Base-by-base conservation (phyloP, 2,797 vertebrate genomes). In the Tragelaphus eurycerus region DNA sequence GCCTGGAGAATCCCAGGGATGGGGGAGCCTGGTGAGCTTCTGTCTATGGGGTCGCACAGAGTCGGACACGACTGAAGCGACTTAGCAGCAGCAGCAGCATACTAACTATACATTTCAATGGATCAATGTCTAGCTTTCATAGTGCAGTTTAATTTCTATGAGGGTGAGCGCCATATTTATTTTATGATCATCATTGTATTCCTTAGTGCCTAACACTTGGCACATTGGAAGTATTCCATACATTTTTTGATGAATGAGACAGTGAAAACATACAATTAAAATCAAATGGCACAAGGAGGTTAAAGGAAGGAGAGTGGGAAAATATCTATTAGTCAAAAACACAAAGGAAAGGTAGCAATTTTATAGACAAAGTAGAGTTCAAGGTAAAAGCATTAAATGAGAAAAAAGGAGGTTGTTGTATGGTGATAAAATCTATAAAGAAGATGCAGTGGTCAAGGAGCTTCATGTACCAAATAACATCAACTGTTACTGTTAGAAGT, bases 291-390 rank as follows among this genome's bases (percentile, higher is more conserved):
- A 59, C 21, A 34, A 50, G 64, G 83, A 94, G 38, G 38, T 88
- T 62, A 84, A 78, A 92, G 50, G 85, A 7, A 81, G 78, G 93
- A 86, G 54, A 87, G 31, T 27, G 4, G 76, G 19, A 82, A 82
- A 60, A 50, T 60, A 48, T 27, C 57, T 95, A 7, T 81, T 90
- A 86, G 88, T 95, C 62, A 83, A 46, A 64, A 89, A 29, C 38
- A 50, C 10, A 57, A 79, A 93, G 38, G 55, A 48, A 84, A 87
- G 21, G n/a, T 85, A 25, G 34, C 81, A 67, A 6, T 90, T 81
- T 96, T 83, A 88, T 79, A 95, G 71, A 82, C 67, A 74, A 92
- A 90, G 46, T 78, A 57, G 31, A 97, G 67, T 59, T 92, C 85
- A 95, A 93, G 59, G 76, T 91, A 85, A 93, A 96, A 89, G 62